Evolutionary conservation across 2,888 invertebrate genomes (phyloP), one percentile per base, ranked within the genome.

Genomic region (Orthonevra nobilis): DNA sequence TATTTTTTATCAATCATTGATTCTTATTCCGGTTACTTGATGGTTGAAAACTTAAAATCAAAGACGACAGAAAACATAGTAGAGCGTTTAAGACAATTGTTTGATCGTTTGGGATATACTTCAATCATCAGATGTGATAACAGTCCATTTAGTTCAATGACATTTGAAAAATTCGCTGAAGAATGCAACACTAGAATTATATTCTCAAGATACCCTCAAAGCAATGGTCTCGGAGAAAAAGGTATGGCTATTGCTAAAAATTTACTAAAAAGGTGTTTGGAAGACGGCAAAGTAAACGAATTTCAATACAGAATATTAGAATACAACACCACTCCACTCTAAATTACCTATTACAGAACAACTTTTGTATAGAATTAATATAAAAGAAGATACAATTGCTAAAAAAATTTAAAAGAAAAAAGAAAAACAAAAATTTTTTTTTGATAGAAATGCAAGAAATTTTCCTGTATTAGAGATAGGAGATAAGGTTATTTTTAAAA

Each of bases 61-160:
- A 74, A 81, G n/a, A 69, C 63, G 19, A 23, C 63, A 6, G 10
- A 19, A 20, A 56, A 72, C 32, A 60, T 82, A 0, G 68, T 81
- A 15, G 30, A 28, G 77, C 2, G n/a, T n/a, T n/a, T n/a, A n/a
- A n/a, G n/a, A n/a, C n/a, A n/a, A n/a, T n/a, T n/a, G n/a, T n/a
- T n/a, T n/a, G n/a, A n/a, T n/a, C n/a, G n/a, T n/a, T n/a, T n/a
- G n/a, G n/a, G n/a, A n/a, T n/a, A n/a, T n/a, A n/a, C n/a, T n/a
- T n/a, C n/a, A n/a, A n/a, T n/a, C n/a, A n/a, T n/a, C n/a, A n/a
- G n/a, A n/a, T n/a, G n/a, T n/a, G 83, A 83, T 52, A 83, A 83
- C 58, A 68, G 66, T 17, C 83, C 82, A 34, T 85, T 83, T 68
- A 52, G 66, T 40, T 79, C 81, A n/a, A n/a, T n/a, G n/a, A n/a